A percentile compares a stretch with the other conserved stretches of the same genome.
Evolutionary conservation across 2,797 vertebrate species (phyloP).

Genomic region (Halcyon chelicuti): DNA sequence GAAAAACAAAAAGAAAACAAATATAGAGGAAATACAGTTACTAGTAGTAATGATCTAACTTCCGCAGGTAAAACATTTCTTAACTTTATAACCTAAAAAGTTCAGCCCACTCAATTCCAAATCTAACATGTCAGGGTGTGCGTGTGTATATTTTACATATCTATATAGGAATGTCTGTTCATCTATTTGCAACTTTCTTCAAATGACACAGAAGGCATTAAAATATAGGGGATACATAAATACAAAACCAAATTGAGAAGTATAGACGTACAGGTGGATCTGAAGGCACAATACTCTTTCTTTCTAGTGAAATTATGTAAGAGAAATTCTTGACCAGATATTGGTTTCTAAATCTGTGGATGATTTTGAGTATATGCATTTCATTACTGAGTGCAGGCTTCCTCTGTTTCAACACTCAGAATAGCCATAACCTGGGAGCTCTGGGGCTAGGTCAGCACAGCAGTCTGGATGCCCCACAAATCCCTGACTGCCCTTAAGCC

Average conservation of each 20-base stretch:
- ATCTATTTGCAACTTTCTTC: neutral
- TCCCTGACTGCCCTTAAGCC: neutral
- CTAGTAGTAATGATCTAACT: neutral
- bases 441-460: too few relatives aligned
- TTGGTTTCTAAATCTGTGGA: neutral
- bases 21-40: neutral
- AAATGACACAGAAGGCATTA: neutral
- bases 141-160: neutral
- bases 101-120: neutral
- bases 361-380: neutral
- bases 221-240: neutral
- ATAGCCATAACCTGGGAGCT: accelerated
- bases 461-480: neutral
- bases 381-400: neutral
- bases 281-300: neutral
- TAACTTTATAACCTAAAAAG: neutral
- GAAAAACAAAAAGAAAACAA: accelerated
- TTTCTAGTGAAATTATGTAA: neutral
- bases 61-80: neutral
- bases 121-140: neutral
- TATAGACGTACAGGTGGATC: accelerated
- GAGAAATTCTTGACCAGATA: neutral
- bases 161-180: neutral
- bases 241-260: neutral
- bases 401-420: neutral